Evolutionary conservation across 1,140 invertebrate species (phyloP).

Genomic region (Adoxophyes honmai): DNA sequence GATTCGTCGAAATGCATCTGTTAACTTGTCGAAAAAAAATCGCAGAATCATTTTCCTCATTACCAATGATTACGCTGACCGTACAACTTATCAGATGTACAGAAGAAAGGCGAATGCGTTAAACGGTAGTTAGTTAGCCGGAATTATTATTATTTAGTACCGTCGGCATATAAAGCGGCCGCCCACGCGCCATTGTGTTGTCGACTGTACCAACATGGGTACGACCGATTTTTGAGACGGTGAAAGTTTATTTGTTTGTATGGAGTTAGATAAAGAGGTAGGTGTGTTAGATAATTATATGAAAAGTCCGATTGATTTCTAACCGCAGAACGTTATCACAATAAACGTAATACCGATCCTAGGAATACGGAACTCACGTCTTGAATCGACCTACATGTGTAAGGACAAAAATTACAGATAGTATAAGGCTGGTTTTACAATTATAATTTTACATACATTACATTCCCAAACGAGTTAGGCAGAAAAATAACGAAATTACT

Average conservation of each 20-base stretch:
- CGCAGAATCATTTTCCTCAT: background rate
- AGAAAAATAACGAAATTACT: too few species aligned
- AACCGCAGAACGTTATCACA: too few species aligned
- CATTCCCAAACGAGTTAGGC: too few species aligned
- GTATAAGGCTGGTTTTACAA: too few species aligned
- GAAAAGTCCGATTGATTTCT: too few species aligned
- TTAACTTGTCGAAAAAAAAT: too few species aligned
- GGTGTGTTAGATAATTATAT: background rate
- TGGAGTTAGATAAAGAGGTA: background rate
- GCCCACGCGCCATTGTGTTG: slow-evolving; percentile 36
- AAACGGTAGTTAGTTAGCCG: slow-evolving; percentile 69
- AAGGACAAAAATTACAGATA: too few species aligned
- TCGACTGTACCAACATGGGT: background rate
- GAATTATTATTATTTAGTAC: slow-evolving; percentile 73
- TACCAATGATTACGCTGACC: slow-evolving; percentile 23
- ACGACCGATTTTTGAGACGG: slow-evolving; percentile 1
- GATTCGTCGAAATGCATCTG: too few species aligned
- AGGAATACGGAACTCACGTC: too few species aligned
- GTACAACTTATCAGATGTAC: slow-evolving; percentile 60
- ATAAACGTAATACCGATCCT: too few species aligned
- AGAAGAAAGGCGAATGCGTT: slow-evolving; percentile 58
- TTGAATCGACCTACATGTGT: too few species aligned
- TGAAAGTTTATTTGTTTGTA: slow-evolving; percentile 3
- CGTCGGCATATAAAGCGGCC: slow-evolving; percentile 44
- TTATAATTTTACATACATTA: too few species aligned